These are phyloP conservation scores for Neodiprion fabricii DNA, from an alignment of 1,140 invertebrate species.

Conservation along the genomic window DNA sequence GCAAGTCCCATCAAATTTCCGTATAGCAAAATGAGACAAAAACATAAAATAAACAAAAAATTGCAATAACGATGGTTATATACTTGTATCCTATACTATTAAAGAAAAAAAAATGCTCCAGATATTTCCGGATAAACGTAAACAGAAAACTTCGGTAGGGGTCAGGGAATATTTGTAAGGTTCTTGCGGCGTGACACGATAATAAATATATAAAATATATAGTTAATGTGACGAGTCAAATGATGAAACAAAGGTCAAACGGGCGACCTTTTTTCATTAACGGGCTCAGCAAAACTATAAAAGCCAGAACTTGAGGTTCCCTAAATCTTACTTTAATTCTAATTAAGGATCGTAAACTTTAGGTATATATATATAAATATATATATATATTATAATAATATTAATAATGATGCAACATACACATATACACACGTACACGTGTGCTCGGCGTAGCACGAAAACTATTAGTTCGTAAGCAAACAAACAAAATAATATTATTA, in stretches of 20 bases:
- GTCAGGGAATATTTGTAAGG: too few species aligned
- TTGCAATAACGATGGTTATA: too few species aligned
- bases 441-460: conserved; percentile 60
- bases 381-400: conserved; percentile 28
- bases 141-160: too few species aligned
- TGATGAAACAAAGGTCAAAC: conserved; percentile 1
- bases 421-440: conserved; percentile 36
- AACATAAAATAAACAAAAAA: too few species aligned
- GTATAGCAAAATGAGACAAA: too few species aligned
- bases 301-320: conserved; percentile 42
- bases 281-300: conserved; percentile 5
- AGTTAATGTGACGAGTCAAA: too few species aligned
- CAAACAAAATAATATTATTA: conserved; percentile 63
- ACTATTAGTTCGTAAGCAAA: conserved; percentile 61
- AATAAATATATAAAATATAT: too few species aligned
- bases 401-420: conserved; percentile 16
- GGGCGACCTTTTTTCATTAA: conserved; percentile 11
- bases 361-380: conserved; percentile 31
- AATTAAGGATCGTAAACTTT: neutral
- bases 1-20: too few species aligned
- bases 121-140: too few species aligned
- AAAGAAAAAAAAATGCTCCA: too few species aligned
- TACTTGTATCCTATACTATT: too few species aligned
- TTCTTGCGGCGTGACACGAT: too few species aligned
- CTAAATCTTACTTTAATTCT: conserved; percentile 36